These are phyloP conservation scores for Andrena camellia DNA, from an alignment of 2,888 invertebrate genomes.

Conservation along the genomic window DNA sequence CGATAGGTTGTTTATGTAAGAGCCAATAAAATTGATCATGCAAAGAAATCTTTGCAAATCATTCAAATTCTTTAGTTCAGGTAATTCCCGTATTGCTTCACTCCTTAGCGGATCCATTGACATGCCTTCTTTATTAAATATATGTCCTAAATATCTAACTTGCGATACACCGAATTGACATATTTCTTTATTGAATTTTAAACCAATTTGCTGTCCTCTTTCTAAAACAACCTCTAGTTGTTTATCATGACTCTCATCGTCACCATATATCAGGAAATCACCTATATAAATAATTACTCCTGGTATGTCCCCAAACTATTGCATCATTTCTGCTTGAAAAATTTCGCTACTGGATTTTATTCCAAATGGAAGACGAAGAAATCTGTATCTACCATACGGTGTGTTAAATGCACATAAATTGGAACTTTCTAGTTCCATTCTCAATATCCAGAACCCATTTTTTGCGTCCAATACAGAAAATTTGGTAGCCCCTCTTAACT, in stretches of 20 bases:
- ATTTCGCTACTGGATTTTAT: neutral
- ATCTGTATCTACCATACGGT: neutral
- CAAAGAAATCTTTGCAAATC: neutral
- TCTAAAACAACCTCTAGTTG: neutral
- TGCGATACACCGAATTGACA: too few species aligned
- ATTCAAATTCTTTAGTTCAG: neutral
- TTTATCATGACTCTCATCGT: neutral
- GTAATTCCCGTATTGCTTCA: neutral
- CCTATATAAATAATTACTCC: neutral
- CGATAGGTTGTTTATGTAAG: neutral
- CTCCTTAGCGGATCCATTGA: neutral
- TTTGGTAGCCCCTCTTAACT: neutral
- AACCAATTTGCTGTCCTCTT: neutral
- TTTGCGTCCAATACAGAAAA: neutral
- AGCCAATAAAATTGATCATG: neutral
- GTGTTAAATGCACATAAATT: neutral
- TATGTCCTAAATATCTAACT: too few species aligned
- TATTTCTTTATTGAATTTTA: too few species aligned
- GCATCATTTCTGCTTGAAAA: neutral
- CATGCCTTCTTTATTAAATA: neutral
- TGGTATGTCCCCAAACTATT: neutral
- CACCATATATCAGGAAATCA: neutral
- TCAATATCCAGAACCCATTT: neutral
- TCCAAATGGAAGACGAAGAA: neutral
- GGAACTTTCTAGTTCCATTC: neutral